Evolutionary conservation across 2,888 invertebrate genomes (phyloP).

Genomic region (Linnaemya tessellans): DNA sequence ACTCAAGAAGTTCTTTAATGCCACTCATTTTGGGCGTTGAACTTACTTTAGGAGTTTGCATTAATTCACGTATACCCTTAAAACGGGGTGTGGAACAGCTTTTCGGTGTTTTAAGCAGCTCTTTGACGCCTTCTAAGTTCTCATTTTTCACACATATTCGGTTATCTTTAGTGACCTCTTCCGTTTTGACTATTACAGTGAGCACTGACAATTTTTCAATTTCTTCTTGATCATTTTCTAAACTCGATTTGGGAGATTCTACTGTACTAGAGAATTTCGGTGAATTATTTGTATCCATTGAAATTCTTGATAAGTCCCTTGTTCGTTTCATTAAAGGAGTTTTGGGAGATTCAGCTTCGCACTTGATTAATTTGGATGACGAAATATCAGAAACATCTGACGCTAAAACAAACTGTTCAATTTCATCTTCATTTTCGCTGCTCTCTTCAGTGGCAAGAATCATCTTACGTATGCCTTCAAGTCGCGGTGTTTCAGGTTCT

Average conservation of each 20-base stretch:
- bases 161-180: constrained; percentile 51
- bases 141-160: not conserved
- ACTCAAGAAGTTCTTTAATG: constrained; percentile 34
- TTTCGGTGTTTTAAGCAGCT: constrained; percentile 77
- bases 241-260: constrained; percentile 72
- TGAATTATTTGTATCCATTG: constrained; percentile 55
- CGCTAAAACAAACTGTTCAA: constrained; percentile 71
- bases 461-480: constrained; percentile 72
- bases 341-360: constrained; percentile 41
- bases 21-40: constrained; percentile 39
- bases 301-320: constrained; percentile 72
- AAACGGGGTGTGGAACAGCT: constrained; percentile 74
- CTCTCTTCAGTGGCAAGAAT: constrained; percentile 72
- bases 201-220: constrained; percentile 72
- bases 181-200: constrained; percentile 77
- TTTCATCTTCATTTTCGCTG: constrained; percentile 42
- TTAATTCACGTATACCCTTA: constrained; percentile 75
- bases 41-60: constrained; percentile 70
- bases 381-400: constrained; percentile 60
- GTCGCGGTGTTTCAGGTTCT: constrained; percentile 61
- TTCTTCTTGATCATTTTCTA: constrained; percentile 57
- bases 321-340: constrained; percentile 66
- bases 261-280: constrained; percentile 70
- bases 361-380: constrained; percentile 46
- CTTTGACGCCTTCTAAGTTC: constrained; percentile 74